Evolutionary conservation across 1,140 invertebrate genomes (phyloP).

Genomic region (Harlomillsia oculata): DNA sequence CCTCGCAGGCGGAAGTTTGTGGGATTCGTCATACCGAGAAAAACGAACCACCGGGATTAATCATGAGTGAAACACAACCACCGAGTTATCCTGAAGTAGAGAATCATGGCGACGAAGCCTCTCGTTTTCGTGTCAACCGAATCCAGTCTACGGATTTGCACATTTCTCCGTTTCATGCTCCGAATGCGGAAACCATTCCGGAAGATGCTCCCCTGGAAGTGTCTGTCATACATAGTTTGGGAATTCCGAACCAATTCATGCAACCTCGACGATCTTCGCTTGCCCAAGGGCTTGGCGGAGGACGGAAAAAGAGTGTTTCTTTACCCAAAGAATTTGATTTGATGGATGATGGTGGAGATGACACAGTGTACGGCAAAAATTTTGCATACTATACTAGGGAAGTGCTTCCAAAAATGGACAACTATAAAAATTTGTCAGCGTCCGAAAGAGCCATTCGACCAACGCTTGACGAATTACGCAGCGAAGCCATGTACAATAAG

Average conservation of each 20-base stretch:
- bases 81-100: background rate
- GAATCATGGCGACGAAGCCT: constrained; percentile 10
- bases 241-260: constrained; percentile 23
- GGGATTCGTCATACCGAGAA: too few species aligned
- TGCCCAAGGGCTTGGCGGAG: constrained; percentile 34
- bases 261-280: constrained; percentile 31
- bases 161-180: constrained; percentile 1
- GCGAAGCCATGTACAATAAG: constrained; percentile 35
- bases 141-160: constrained; percentile 27
- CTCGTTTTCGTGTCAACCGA: constrained; percentile 32
- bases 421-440: constrained; percentile 68
- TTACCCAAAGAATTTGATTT: constrained; percentile 34
- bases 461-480: constrained; percentile 34
- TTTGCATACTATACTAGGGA: constrained; percentile 53
- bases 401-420: constrained; percentile 73
- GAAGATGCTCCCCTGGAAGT: constrained; percentile 28
- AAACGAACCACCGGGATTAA: too few species aligned
- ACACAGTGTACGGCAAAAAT: constrained; percentile 33
- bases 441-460: constrained; percentile 48
- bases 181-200: constrained; percentile 16
- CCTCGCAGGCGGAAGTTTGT: background rate
- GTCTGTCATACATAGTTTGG: background rate
- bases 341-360: constrained; percentile 12
- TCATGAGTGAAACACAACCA: too few species aligned
- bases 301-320: constrained; percentile 33